phyloP scores from a whole-genome alignment of 2,888 invertebrate species.

The Lissocephala sabroskyi region DNA sequence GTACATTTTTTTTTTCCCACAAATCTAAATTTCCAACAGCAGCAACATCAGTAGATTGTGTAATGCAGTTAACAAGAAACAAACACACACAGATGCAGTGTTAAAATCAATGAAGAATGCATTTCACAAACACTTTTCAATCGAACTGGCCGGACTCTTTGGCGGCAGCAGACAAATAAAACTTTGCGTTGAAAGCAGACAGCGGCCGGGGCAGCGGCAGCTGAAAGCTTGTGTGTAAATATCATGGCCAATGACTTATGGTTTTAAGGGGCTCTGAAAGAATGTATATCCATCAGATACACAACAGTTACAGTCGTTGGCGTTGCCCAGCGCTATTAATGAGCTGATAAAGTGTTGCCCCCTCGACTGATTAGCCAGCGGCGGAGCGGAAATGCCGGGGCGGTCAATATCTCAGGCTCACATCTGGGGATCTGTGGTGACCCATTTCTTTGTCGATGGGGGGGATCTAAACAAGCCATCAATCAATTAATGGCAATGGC shows the following conservation, averaged over 20 bases:
- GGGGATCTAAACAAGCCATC: slow-evolving; percentile 54
- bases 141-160: too few relatives aligned
- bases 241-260: slow-evolving; percentile 17
- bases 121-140: too few relatives aligned
- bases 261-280: slow-evolving; percentile 5
- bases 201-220: too few relatives aligned
- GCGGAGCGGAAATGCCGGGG: slow-evolving; percentile 29
- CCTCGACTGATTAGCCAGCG: slow-evolving; percentile 40
- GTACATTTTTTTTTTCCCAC: slow-evolving; percentile 45
- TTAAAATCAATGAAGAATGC: slow-evolving; percentile 53
- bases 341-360: slow-evolving; percentile 28
- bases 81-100: slow-evolving; percentile 33
- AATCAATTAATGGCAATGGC: slow-evolving; percentile 54
- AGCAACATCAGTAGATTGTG: slow-evolving; percentile 40
- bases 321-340: slow-evolving; percentile 5
- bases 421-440: slow-evolving; percentile 34
- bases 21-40: slow-evolving; percentile 55
- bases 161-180: too few relatives aligned
- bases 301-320: slow-evolving; percentile 7
- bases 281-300: slow-evolving; percentile 21
- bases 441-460: slow-evolving; percentile 38
- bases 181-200: too few relatives aligned
- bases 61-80: slow-evolving; percentile 64
- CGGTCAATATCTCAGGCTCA: slow-evolving; percentile 23
- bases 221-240: too few relatives aligned